A percentile compares a stretch with the other conserved stretches of the same genome.
These are phyloP conservation scores for Emys orbicularis DNA, from an alignment of 2,797 vertebrate species.

Conservation along the genomic window DNA sequence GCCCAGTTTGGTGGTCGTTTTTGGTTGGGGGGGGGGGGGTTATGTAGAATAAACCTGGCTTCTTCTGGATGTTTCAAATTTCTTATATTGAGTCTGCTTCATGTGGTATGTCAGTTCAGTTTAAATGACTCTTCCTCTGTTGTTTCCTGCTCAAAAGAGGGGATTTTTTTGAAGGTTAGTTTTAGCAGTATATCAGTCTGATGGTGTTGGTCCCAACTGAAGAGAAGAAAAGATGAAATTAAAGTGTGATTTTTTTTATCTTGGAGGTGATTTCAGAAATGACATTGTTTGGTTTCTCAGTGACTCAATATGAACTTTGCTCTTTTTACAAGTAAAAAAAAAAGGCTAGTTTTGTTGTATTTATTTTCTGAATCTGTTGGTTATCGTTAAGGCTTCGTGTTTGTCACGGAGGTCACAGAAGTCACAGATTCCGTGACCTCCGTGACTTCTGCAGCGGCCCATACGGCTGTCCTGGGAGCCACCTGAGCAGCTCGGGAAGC, in stretches of 20 bases:
- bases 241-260: background rate
- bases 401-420: no score
- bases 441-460: no score
- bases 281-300: background rate
- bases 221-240: constrained; percentile 9
- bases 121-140: background rate
- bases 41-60: background rate
- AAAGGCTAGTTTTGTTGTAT: background rate
- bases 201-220: background rate
- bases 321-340: constrained; percentile 13
- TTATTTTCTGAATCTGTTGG: background rate
- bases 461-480: no score
- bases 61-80: background rate
- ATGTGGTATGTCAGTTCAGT: background rate
- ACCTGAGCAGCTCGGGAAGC: no score
- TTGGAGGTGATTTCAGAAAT: background rate
- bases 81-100: constrained; percentile 11
- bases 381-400: background rate
- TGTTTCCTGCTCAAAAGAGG: background rate
- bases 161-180: constrained; percentile 4
- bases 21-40: background rate
- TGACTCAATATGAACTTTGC: background rate
- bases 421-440: no score
- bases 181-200: constrained; percentile 36
- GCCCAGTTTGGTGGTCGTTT: background rate